Percentiles rank a stretch among this genome's conserved stretches.
phyloP scores from a whole-genome alignment of 2,888 invertebrate species.

The Gasteruption jaculator region DNA sequence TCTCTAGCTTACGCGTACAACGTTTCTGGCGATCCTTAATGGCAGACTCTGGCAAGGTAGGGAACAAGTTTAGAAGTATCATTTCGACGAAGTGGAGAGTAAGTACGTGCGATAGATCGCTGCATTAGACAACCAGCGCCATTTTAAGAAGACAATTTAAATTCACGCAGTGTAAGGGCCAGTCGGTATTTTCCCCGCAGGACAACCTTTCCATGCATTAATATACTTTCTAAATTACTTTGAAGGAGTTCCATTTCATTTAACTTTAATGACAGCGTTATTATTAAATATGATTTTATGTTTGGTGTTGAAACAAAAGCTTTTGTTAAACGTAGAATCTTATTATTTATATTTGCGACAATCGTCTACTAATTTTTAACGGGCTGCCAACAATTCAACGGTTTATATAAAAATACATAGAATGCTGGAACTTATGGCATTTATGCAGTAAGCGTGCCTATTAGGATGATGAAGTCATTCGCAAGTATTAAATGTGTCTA shows the following conservation, averaged over 20 bases:
- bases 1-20: not conserved
- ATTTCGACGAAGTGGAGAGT: constrained; percentile 32
- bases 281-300: no score
- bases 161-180: constrained; percentile 41
- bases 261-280: no score
- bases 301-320: no score
- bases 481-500: no score
- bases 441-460: no score
- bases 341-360: no score
- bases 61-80: constrained; percentile 33
- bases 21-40: constrained; percentile 15
- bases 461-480: no score
- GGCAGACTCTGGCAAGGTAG: constrained; percentile 21
- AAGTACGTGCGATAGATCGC: constrained; percentile 47
- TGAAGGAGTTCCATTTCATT: constrained; percentile 22
- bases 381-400: no score
- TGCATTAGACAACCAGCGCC: constrained; percentile 47
- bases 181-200: constrained; percentile 27
- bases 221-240: constrained; percentile 38
- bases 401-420: no score
- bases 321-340: no score
- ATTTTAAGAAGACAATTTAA: constrained; percentile 47
- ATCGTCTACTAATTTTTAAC: no score
- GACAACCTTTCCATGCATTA: constrained; percentile 36
- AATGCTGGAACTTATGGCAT: no score